Evolutionary conservation across 2,888 invertebrate species (phyloP).

Genomic region (Lissocephala sabroskyi): DNA sequence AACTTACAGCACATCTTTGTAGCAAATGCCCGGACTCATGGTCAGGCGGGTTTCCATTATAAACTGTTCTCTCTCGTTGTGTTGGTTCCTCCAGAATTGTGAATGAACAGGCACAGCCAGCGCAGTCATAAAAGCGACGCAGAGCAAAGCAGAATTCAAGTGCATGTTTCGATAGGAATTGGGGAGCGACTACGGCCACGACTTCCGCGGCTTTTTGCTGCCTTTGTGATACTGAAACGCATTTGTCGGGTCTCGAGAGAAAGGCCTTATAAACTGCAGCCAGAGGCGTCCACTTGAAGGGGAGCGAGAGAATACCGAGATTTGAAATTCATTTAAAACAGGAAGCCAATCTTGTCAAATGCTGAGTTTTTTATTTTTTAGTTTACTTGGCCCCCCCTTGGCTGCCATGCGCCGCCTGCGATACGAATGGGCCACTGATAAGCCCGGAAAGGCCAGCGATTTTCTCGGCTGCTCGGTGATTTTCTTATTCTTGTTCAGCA

Average conservation of each 20-base stretch:
- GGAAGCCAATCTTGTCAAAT: too few species aligned
- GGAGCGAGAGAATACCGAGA: constrained; percentile 1
- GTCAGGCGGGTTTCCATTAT: constrained; percentile 46
- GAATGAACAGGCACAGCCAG: constrained; percentile 5
- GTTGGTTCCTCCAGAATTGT: constrained; percentile 54
- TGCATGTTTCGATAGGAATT: constrained; percentile 6
- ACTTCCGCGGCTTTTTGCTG: constrained; percentile 4
- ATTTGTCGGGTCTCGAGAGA: neutral
- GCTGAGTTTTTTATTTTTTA: too few species aligned
- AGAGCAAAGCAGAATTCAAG: neutral
- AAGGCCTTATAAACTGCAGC: neutral
- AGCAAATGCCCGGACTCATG: constrained; percentile 67
- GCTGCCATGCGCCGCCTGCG: too few species aligned
- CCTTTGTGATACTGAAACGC: constrained; percentile 1
- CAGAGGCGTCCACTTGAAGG: too few species aligned
- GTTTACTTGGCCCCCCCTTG: too few species aligned
- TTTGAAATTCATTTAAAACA: too few species aligned
- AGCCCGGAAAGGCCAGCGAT: too few species aligned
- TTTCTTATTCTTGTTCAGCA: too few species aligned
- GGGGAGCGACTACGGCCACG: neutral
- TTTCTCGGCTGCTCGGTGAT: too few species aligned
- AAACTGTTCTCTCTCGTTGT: constrained; percentile 41
- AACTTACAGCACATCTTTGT: constrained; percentile 66
- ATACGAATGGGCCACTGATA: too few species aligned
- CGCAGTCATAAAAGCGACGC: neutral